Base-by-base conservation (phyloP, 2,888 invertebrate genomes). In the Drosophila nr. medialis region DNA sequence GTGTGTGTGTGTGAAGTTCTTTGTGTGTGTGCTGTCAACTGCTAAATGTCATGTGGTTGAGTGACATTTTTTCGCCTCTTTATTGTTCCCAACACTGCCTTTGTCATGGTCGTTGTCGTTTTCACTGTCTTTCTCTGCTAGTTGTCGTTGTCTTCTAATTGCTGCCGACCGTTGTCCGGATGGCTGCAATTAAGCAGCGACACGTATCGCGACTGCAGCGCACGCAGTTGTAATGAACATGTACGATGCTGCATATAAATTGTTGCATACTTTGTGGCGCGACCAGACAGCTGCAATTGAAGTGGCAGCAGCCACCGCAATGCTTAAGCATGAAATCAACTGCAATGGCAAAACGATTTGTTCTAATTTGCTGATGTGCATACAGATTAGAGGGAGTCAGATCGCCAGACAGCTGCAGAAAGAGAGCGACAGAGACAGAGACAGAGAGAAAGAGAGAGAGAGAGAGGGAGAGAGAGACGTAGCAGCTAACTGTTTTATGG, bases 341-440 rank as follows among this genome's bases (percentile, higher is more conserved):
- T 85, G 87, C 81, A 81, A 73, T 76, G 72, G 56, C 71, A 70
- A 72, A 83, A 63, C 74, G 77, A 83, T 81, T 83, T 83, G 75
- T 79, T 81, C 79, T 89, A 87, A 86, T 89, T 80, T 80, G 72
- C 76, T 75, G 81, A 74, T 83, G 77, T 80, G 83, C 86, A 89
- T 87, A 83, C 85, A 85, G 72, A 89, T 85, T 81, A 77, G 64
- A 63, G 38, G 8, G 34, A 34, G 55, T 15, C 21, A 48, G 48
- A 42, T 18, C 42, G 40, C 1, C 18, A 55, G 24, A 48, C 4
- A 32, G 38, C 11, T 40, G 42, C 21, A 29, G 29, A 38, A 11
- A 42, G 40, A 18, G 13, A 42, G 1, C 18, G 18, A 11, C 8
- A 42, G n/a, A n/a, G 10, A 10, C 45, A 30, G 15, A 36, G 40